Base-by-base conservation (phyloP, 2,113 vertebrate genomes). In the Pandion haliaetus region DNA sequence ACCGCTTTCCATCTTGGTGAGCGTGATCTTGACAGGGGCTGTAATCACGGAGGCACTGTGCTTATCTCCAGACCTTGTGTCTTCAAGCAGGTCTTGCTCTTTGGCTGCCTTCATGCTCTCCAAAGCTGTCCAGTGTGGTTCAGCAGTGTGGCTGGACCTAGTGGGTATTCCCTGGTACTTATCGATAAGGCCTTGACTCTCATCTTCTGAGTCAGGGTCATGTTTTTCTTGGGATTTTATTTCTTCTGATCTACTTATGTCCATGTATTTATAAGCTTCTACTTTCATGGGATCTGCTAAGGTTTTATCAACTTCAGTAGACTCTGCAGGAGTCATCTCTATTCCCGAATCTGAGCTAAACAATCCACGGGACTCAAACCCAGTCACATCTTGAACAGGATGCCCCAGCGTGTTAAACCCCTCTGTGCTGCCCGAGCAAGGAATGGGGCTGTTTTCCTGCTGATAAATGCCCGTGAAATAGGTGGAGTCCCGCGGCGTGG, bases 221-320 rank as follows among this genome's bases (percentile, higher is more conserved):
- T 19, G 59, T 19, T 95, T 97, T 36, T 96, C 97, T 94, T 97
- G 97, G 40, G 52, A 79, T 89, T 98, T 98, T 49, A 71, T 97
- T 77, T 99, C 99, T 90, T 99, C 99, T 24, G 99, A 97, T 66
- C 98, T 98, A 83, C 99, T 98, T 89, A 99, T 99, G 95, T 99
- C 99, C 98, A 99, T 99, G 98, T 99, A 99, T 98, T 99, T 99
- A 97, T 98, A 99, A 83, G 98, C 97, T 94, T 99, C 99, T 50
- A 97, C 98, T 98, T 99, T 99, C 97, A 99, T 95, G 63, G 98
- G 98, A 49, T 98, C 98, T 16, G 96, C 98, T 94, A 99, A 97
- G 81, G 98, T 99, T 98, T 98, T 99, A 42, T 98, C 97, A 25
- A 98, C 96, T 61, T 99, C 99, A 1, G 94, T 88, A 65, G 98